Conservation (phyloP, 2,113 vertebrate genomes). For the Oplegnathus fasciatus region DNA sequence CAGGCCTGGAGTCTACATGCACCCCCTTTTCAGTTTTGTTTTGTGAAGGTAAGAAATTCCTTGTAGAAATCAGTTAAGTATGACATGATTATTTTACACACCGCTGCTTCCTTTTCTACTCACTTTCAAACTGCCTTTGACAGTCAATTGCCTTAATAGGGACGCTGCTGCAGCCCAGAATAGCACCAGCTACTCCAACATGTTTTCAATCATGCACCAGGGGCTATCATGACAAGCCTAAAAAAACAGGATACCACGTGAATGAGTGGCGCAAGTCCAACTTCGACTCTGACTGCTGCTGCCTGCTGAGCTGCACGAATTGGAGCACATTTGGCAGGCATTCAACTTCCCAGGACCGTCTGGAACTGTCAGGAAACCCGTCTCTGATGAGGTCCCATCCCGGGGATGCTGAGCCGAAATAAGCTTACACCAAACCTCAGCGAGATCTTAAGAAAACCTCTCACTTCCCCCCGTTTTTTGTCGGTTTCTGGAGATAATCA, state of each 20-base stretch:
- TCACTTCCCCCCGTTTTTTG: slow-evolving; percentile 5
- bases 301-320: slow-evolving; percentile 51
- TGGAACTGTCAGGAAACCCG: slow-evolving; percentile 55
- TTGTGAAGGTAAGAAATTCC: not conserved
- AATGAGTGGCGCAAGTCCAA: slow-evolving; percentile 69
- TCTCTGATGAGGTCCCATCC: slow-evolving; percentile 35
- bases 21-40: not conserved
- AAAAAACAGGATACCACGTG: slow-evolving; percentile 78
- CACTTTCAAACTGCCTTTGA: slow-evolving; percentile 45
- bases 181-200: slow-evolving; percentile 51
- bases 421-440: slow-evolving; percentile 40
- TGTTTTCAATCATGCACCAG: slow-evolving; percentile 75
- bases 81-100: slow-evolving; percentile 42
- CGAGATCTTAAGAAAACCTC: slow-evolving; percentile 39
- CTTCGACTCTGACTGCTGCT: slow-evolving; percentile 29
- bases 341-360: slow-evolving; percentile 56
- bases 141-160: slow-evolving; percentile 57
- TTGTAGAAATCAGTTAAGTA: slow-evolving; percentile 9
- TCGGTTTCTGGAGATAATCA: slow-evolving; percentile 33
- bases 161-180: slow-evolving; percentile 51
- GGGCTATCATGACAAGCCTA: slow-evolving; percentile 70
- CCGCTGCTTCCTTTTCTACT: slow-evolving; percentile 45
- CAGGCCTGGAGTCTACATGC: not conserved
- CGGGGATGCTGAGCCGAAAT: slow-evolving; percentile 29
- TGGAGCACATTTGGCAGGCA: slow-evolving; percentile 28